phyloP scores from a whole-genome alignment of 2,797 vertebrate genomes.

The Triplophysa bombifrons region DNA sequence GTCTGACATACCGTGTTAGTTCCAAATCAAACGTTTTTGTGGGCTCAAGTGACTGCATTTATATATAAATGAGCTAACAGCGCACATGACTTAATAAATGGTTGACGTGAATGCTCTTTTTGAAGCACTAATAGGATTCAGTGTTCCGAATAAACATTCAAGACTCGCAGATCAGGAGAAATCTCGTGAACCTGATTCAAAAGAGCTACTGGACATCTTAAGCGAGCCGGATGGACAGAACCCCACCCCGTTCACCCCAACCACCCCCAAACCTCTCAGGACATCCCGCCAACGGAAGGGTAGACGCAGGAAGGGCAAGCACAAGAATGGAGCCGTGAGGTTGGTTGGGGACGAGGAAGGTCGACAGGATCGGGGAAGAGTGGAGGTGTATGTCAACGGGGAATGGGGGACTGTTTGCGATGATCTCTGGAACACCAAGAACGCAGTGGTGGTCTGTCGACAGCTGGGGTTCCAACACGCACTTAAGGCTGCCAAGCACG shows the following conservation, averaged over 20 bases:
- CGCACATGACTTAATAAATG: not conserved
- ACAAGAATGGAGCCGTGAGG: slow-evolving; percentile 77
- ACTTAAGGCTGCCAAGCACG: slow-evolving; percentile 81
- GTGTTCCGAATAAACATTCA: slow-evolving; percentile 59
- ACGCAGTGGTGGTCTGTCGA: slow-evolving; percentile 84
- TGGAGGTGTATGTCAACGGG: slow-evolving; percentile 82
- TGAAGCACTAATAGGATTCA: slow-evolving; percentile 77
- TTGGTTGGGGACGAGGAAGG: slow-evolving; percentile 72
- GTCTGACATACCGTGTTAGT: not conserved
- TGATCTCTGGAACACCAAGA: slow-evolving; percentile 81
- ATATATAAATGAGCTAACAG: not conserved
- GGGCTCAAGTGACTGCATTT: not conserved
- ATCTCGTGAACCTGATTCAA: slow-evolving; percentile 41
- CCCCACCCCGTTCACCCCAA: slow-evolving; percentile 45
- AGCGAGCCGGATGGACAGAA: slow-evolving; percentile 43
- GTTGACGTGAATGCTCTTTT: slow-evolving; percentile 4
- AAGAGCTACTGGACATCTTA: slow-evolving; percentile 64
- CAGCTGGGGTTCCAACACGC: slow-evolving; percentile 85
- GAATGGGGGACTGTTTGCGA: slow-evolving; percentile 94
- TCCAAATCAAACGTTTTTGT: not conserved
- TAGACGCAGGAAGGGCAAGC: slow-evolving; percentile 70
- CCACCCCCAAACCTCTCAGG: slow-evolving; percentile 57
- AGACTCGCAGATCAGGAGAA: slow-evolving; percentile 48
- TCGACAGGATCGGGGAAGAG: slow-evolving; percentile 75
- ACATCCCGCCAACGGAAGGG: slow-evolving; percentile 64